Evolutionary conservation across 2,113 vertebrate genomes (phyloP).

Genomic region (Monarcha castaneiventris): DNA sequence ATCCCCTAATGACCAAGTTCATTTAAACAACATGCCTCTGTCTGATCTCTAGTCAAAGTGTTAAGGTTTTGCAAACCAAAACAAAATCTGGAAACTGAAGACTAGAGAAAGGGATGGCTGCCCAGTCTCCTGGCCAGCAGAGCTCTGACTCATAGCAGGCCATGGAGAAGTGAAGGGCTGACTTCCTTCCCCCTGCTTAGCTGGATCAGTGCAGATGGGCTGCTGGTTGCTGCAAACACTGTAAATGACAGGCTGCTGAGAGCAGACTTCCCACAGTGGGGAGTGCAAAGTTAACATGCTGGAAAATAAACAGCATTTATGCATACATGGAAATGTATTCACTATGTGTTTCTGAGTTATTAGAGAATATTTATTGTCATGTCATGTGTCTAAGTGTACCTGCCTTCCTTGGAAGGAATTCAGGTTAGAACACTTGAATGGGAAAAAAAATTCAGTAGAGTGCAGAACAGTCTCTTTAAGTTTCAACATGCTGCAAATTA

Average conservation of each 20-base stretch:
- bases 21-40: not conserved
- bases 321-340: not conserved
- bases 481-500: constrained; percentile 12
- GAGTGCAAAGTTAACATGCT: not conserved
- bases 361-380: not conserved
- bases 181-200: not conserved
- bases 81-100: not conserved
- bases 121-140: not conserved
- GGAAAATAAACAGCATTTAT: not conserved
- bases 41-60: rapidly evolving
- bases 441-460: not conserved
- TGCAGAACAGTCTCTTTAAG: not conserved
- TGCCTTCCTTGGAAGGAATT: not conserved
- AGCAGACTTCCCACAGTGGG: not conserved
- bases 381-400: not conserved
- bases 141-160: not conserved
- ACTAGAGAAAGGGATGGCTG: not conserved
- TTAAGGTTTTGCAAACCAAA: not conserved
- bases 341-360: not conserved
- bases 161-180: not conserved
- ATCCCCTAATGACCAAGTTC: rapidly evolving
- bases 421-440: not conserved
- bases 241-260: not conserved
- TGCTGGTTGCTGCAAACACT: not conserved
- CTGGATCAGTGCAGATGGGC: not conserved